Conservation (phyloP, 2,797 vertebrate species). For the Picus viridis region DNA sequence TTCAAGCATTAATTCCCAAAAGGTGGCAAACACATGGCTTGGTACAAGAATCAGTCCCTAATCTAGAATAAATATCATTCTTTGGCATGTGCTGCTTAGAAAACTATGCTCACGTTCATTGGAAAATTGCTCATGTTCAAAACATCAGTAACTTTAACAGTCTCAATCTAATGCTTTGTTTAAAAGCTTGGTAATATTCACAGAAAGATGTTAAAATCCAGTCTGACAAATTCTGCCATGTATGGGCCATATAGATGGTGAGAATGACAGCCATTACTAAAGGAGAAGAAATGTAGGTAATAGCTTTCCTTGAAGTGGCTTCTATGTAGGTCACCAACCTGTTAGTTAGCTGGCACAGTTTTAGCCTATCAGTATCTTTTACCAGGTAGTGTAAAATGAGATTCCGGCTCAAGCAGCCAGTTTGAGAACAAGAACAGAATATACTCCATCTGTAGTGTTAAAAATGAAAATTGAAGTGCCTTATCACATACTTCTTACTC, state of each 20-base stretch:
- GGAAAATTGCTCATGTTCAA: too few relatives aligned
- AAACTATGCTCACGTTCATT: not conserved
- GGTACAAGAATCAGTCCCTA: not conserved
- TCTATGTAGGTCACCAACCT: not conserved
- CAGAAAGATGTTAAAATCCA: not conserved
- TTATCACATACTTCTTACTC: not conserved
- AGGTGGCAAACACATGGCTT: not conserved
- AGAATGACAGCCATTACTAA: not conserved
- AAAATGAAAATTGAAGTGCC: not conserved
- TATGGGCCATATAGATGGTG: not conserved
- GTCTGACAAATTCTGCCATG: not conserved
- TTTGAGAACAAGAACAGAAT: not conserved
- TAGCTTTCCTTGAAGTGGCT: not conserved
- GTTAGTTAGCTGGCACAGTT: not conserved
- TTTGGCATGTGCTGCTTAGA: not conserved
- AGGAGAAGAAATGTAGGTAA: not conserved
- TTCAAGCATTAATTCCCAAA: not conserved
- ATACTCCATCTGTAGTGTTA: not conserved
- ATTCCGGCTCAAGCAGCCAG: not conserved
- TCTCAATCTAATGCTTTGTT: not conserved
- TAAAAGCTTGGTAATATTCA: not conserved
- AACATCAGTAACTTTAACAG: not conserved
- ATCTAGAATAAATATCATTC: not conserved
- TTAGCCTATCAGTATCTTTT: not conserved
- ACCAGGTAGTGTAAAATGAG: not conserved